phyloP scores from a whole-genome alignment of 1,140 invertebrate genomes.

The Elysia chlorotica region DNA sequence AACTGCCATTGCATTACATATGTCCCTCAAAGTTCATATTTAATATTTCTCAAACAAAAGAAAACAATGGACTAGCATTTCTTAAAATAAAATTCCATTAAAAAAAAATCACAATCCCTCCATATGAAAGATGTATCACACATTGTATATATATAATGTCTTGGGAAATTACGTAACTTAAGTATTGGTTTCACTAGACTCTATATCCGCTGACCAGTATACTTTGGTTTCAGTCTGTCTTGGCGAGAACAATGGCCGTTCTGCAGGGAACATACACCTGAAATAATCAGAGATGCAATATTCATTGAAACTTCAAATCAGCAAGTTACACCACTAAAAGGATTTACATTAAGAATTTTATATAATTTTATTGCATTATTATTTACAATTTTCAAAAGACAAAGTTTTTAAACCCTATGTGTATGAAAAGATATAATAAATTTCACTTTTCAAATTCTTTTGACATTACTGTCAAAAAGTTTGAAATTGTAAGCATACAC shows the following conservation, averaged over 20 bases:
- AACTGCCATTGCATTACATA: too few species aligned
- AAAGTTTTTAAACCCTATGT: neutral
- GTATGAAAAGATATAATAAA: conserved; percentile 5
- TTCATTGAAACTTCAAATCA: too few species aligned
- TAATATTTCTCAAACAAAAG: too few species aligned
- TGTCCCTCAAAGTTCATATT: too few species aligned
- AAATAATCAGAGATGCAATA: conserved; percentile 19
- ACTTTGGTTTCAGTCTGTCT: conserved; percentile 53
- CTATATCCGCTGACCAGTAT: too few species aligned
- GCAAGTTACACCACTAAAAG: neutral
- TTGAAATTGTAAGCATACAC: neutral
- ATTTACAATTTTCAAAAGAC: neutral
- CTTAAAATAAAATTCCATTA: too few species aligned
- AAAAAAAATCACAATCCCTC: too few species aligned
- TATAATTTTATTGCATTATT: neutral
- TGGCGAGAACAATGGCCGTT: conserved; percentile 71
- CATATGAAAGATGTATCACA: too few species aligned
- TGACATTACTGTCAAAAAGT: neutral
- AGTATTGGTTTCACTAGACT: too few species aligned
- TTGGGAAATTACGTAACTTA: too few species aligned
- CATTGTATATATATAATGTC: too few species aligned
- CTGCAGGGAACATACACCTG: conserved; percentile 72
- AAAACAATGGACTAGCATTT: too few species aligned
- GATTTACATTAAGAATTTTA: neutral
- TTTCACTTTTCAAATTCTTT: neutral